Conservation (phyloP, 2,797 vertebrate genomes). For the Microtus californicus region DNA sequence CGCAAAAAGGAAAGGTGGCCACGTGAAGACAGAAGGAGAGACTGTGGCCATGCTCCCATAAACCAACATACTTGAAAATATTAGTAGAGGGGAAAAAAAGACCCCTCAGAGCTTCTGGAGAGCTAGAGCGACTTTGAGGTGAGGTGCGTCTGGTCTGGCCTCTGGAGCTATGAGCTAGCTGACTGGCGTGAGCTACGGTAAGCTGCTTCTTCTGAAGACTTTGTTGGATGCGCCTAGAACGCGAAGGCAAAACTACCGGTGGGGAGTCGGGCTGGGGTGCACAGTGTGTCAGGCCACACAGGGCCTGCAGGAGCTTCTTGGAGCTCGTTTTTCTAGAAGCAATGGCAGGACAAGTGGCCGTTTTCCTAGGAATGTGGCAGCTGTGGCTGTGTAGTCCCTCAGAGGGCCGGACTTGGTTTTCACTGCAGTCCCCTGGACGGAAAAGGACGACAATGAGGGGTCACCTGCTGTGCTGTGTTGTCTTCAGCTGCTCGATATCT, state of each 20-base stretch:
- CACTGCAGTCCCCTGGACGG: background rate
- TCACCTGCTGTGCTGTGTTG: too few relatives aligned
- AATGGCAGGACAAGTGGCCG: background rate
- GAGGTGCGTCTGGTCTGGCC: background rate
- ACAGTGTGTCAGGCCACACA: background rate
- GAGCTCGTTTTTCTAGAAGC: background rate
- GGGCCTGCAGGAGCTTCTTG: background rate
- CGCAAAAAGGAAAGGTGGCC: background rate
- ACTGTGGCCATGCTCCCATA: background rate
- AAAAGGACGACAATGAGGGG: background rate
- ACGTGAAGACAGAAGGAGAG: fast-evolving
- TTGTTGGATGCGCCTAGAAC: too few relatives aligned
- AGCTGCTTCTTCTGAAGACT: too few relatives aligned
- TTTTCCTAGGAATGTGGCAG: background rate
- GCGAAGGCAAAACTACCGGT: background rate
- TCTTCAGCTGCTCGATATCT: background rate
- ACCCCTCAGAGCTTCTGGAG: background rate
- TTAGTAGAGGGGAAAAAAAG: background rate
- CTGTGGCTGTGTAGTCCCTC: background rate
- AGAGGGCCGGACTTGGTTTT: background rate
- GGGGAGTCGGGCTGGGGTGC: background rate
- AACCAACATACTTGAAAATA: background rate
- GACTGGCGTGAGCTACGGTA: too few relatives aligned
- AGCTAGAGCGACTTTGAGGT: background rate
- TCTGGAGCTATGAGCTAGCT: background rate